Evolutionary conservation across 2,888 invertebrate species (phyloP), one percentile per base, ranked within the genome.

Genomic region (Platycheirus rosarum): DNA sequence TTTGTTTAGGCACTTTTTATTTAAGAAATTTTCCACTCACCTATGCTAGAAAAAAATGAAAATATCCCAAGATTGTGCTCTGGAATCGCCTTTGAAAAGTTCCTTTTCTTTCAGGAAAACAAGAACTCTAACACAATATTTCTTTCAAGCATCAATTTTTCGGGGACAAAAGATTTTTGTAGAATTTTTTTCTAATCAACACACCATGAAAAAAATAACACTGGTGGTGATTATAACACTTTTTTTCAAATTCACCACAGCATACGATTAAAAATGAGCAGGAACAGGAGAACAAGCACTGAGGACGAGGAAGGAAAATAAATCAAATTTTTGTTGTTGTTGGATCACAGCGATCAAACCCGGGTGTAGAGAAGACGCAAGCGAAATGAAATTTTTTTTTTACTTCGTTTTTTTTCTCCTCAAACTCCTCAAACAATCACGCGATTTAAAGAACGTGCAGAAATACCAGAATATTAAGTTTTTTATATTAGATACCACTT

Each of bases 201-300:
- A 49, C 49, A 55, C 55, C 49, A 79, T 55, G 69, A 74, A 44
- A 60, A 65, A 55, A 80, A 37, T 55, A 46, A 68, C 48, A 51
- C 63, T 40, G 29, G 32, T 8, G 9, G 8, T 48, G 5, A 18
- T 20, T 46, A 13, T 5, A 40, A 40, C n/a, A n/a, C 26, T 23
- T 4, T 23, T 29, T 9, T 29, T 32, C n/a, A n/a, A 70, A 80
- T 80, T 80, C 80, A 76, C 80, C 80, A 80, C 76, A 46, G 40
- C 42, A 60, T 26, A 29, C 26, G 57, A 60, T 44, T 60, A 44
- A 23, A 60, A 42, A 44, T 57, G 40, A 13, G 11, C 23, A 11
- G 13, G 2, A 51, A 6, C 14, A 49, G 16, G 18, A 14, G 11
- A 20, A 20, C 8, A n/a, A n/a, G n/a, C n/a, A n/a, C n/a, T n/a